Evolutionary conservation across 1,140 invertebrate genomes (phyloP).

Genomic region (Nylanderia fulva): DNA sequence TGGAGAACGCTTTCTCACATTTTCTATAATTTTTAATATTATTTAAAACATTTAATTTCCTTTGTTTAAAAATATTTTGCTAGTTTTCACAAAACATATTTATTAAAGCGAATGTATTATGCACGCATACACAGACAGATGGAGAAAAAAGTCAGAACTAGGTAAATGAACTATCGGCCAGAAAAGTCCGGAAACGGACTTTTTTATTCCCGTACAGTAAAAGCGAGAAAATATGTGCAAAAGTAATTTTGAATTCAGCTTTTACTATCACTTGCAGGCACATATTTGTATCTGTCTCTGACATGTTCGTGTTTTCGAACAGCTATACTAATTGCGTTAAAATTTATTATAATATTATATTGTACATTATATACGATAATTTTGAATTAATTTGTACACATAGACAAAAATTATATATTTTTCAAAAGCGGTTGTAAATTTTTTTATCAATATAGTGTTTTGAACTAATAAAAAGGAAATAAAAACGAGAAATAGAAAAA

Average conservation of each 20-base stretch:
- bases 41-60: neutral
- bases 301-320: constrained; percentile 46
- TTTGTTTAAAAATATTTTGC: neutral
- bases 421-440: neutral
- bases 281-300: constrained; percentile 24
- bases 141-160: constrained; percentile 18
- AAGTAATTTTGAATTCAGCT: constrained; percentile 45
- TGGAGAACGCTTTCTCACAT: neutral
- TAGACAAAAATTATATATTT: neutral
- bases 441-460: neutral
- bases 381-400: neutral
- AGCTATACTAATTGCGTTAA: constrained; percentile 39
- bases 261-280: constrained; percentile 52
- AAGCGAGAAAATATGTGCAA: constrained; percentile 37
- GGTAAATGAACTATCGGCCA: constrained; percentile 50
- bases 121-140: neutral
- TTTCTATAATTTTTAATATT: neutral
- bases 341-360: constrained; percentile 14
- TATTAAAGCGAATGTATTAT: constrained; percentile 7
- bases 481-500: no score
- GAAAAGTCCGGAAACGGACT: constrained; percentile 47
- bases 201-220: constrained; percentile 19
- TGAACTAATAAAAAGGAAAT: neutral
- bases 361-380: neutral
- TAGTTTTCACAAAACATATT: neutral